Conservation (phyloP, 92 coral and sea anemone species). For the Porites cylindrica region DNA sequence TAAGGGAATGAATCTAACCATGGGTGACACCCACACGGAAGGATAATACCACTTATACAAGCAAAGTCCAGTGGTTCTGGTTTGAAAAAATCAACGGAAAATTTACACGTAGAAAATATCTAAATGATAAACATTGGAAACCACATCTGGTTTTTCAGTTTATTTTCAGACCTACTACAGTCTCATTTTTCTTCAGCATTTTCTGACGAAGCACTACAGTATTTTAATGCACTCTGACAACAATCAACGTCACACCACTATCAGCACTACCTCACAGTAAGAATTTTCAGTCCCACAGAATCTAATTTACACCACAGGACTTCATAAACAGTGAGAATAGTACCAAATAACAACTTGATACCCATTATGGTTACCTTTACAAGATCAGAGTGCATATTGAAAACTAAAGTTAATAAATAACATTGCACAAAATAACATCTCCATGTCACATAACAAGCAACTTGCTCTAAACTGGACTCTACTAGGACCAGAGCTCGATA, state of each 20-base stretch:
- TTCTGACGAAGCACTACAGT: background rate
- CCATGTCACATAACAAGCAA: too few relatives aligned
- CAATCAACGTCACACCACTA: background rate
- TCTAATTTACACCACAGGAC: conserved; percentile 48
- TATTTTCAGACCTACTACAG: background rate
- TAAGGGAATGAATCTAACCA: too few relatives aligned
- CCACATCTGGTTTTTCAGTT: background rate
- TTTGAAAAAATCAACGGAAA: too few relatives aligned
- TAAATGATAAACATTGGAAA: too few relatives aligned
- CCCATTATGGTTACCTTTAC: background rate
- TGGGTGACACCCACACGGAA: too few relatives aligned
- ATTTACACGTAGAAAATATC: too few relatives aligned
- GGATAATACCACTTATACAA: too few relatives aligned
- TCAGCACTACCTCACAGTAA: background rate
- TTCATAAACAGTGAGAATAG: conserved; percentile 54
- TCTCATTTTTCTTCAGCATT: background rate
- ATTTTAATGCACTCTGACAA: background rate
- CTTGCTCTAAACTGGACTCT: too few relatives aligned
- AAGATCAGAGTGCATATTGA: background rate
- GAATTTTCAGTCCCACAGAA: conserved; percentile 19
- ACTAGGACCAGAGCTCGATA: too few relatives aligned
- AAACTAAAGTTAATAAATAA: background rate
- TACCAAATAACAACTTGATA: background rate
- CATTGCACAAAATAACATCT: too few relatives aligned
- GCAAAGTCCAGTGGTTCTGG: too few relatives aligned